Base-by-base conservation (phyloP, 2,797 vertebrate genomes). In the Betta splendens region DNA sequence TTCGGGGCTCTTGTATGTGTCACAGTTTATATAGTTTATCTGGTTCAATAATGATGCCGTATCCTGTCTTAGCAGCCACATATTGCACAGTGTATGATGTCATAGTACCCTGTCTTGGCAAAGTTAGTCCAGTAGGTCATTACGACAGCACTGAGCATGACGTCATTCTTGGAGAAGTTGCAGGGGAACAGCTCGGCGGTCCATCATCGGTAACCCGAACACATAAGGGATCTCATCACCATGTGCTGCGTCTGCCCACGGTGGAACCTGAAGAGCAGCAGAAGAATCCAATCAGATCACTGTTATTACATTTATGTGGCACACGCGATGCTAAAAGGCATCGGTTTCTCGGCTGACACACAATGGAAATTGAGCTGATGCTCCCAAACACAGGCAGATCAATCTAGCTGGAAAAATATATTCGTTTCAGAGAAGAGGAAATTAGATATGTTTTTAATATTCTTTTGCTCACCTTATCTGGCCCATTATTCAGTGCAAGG, bases 101-200 rank as follows among this genome's bases (percentile, higher is more conserved):
- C 7, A 26, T 89, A 93, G 81, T 90, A 99, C 98, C 98, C 98
- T 16, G 98, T 99, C 85, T 99, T 99, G 74, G 98, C 97, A 73
- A 99, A 99, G 87, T 99, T 99, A 37, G 98, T 99, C 98, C 98
- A 99, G 84, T 99, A 99, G 0, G 98, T 99, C 98, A 99, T 99
- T 78, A 99, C 97, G 42, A 99, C 97, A 0, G 97, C 97, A 37
- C 97, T 99, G 59, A 99, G 89, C 97, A 99, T 99, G 83, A 99
- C 95, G 17, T 99, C 97, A 37, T 99, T 98, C 93, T 98, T 99
- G 38, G 98, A 99, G 89, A 99, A 99, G 92, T 99, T 98, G 75
- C 98, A 99, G 67, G 98, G 98, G 89, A 99, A 99, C 59, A 99
- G 91, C 83, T 99, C 98, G 4, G 98, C 99, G 98, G 95, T 66